Base-by-base conservation (phyloP, 2,888 invertebrate genomes). In the Pogonocherus hispidulus region DNA sequence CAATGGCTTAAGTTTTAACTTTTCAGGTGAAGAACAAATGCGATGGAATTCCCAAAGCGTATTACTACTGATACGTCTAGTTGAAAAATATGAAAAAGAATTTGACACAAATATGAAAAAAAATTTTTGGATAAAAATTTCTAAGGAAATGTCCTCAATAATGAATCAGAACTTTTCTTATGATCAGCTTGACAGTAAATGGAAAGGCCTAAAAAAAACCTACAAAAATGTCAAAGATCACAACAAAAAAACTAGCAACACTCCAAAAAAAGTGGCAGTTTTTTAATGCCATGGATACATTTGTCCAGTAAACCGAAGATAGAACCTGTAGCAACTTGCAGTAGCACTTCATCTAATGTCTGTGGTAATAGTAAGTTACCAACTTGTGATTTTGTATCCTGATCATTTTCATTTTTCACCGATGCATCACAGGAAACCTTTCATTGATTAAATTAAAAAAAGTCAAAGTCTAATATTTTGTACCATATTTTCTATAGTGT, bases 211-310 rank as follows among this genome's bases (percentile, higher is more conserved):
- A 1, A 64, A 64, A 16, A 27, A 37, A 35, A 64, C 64, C 4
- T 64, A 46, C 14, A 64, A 64, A 44, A 64, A 64, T 56, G 56
- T 64, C 11, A 64, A 64, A 46, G 64, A 64, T n/a, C 64, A 64
- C 35, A 64, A 64, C 18, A 46, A 44, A 6, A 44, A 37, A 18
- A 54, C 19, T 22, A 55, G 63, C 0, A 37, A 55, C 11, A n/a
- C 18, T 35, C 8, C 6, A 14, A 55, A 46, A 55, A 44, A 23
- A 11, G 3, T 64, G 64, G 64, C 23, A 64, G n/a, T 64, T 64
- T 35, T 64, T 27, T 8, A 41, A 37, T 19, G 59, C 44, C 14
- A 46, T 44, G 59, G 46, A 46, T 11, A 44, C 5, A 11, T 46
- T 55, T 32, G 9, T 55, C 35, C 14, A 55, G 23, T 5, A 49